These are phyloP conservation scores for Pollimyrus isidori DNA, from an alignment of 2,113 vertebrate species.

Conservation along the genomic window DNA sequence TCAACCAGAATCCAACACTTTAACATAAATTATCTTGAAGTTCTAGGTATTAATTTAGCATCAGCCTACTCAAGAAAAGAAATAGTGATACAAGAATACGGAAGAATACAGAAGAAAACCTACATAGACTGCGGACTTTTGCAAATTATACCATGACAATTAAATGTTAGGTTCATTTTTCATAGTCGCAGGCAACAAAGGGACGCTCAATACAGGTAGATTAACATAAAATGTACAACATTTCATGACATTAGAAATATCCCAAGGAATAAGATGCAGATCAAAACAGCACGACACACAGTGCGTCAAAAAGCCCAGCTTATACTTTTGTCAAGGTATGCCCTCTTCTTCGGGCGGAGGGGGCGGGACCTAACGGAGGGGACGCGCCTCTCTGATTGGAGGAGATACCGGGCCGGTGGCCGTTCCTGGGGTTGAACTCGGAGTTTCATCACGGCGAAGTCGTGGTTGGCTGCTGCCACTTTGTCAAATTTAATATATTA, in stretches of 20 bases:
- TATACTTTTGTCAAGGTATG: background rate
- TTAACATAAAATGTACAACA: background rate
- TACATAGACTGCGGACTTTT: background rate
- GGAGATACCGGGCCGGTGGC: background rate
- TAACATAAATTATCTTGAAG: background rate
- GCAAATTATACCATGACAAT: background rate
- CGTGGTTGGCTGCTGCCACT: background rate
- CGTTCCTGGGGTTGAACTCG: background rate
- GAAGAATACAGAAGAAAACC: background rate
- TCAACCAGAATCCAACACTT: background rate
- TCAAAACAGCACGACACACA: background rate
- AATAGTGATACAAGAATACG: background rate
- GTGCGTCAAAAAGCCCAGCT: background rate
- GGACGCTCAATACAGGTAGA: background rate
- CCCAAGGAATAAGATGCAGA: background rate
- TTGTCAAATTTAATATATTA: background rate
- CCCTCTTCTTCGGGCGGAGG: background rate
- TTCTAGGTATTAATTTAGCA: background rate
- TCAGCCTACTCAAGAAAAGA: background rate
- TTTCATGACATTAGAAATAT: background rate
- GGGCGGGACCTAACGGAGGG: background rate
- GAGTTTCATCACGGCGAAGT: background rate
- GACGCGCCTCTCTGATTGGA: constrained; percentile 6
- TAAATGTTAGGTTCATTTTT: background rate
- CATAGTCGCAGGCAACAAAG: background rate